Percentiles rank a stretch among this genome's conserved stretches.
Evolutionary conservation across 2,113 vertebrate species (phyloP).

Genomic region (Ranitomeya imitator): DNA sequence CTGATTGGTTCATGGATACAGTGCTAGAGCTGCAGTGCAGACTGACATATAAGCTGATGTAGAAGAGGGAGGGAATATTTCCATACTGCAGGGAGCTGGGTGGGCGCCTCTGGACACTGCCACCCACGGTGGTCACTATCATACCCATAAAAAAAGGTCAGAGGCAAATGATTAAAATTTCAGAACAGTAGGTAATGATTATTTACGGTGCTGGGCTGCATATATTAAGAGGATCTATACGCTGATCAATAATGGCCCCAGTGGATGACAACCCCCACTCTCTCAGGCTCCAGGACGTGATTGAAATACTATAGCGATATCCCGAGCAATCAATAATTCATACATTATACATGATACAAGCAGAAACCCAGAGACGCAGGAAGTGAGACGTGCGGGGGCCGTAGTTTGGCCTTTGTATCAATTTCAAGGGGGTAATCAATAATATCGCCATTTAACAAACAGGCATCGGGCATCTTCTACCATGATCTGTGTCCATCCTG

Average conservation of each 20-base stretch:
- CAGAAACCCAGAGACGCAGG: not conserved
- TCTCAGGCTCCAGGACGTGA: not conserved
- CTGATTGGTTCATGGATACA: no score
- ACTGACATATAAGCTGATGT: no score
- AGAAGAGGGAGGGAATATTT: no score
- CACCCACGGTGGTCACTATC: no score
- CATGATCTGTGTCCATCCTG: not conserved
- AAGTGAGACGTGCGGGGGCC: not conserved
- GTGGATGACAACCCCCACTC: not conserved
- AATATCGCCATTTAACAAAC: not conserved
- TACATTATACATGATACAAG: conserved; percentile 13
- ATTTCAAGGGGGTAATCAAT: not conserved
- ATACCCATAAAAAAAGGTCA: not conserved
- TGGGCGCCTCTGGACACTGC: no score
- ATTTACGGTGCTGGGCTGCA: not conserved
- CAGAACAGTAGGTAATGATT: not conserved
- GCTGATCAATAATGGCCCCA: not conserved
- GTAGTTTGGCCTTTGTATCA: not conserved
- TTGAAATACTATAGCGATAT: not conserved
- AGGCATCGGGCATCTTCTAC: not conserved
- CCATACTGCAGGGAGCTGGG: no score
- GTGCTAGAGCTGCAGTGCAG: no score
- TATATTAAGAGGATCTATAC: not conserved
- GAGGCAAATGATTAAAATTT: not conserved
- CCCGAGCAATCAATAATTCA: not conserved